A percentile compares a stretch with the other conserved stretches of the same genome.
phyloP scores from a whole-genome alignment of 1,140 invertebrate species.

The Helicoverpa zea region DNA sequence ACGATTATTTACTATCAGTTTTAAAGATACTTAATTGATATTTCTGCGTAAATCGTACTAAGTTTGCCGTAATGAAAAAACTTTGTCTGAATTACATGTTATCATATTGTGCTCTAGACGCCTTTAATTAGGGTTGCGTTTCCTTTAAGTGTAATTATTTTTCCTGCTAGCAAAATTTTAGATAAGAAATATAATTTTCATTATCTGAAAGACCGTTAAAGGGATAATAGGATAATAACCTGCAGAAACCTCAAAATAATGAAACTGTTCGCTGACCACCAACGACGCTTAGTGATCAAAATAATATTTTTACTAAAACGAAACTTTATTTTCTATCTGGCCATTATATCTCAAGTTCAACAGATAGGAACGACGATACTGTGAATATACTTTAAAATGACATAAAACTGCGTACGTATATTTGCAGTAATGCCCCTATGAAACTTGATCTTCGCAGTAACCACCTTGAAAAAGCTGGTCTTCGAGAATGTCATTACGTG shows the following conservation, averaged over 20 bases:
- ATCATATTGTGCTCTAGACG: too few relatives aligned
- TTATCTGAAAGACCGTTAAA: too few relatives aligned
- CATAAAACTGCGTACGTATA: conserved; percentile 26
- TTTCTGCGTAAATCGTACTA: conserved; percentile 9
- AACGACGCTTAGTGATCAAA: neutral
- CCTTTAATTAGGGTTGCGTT: too few relatives aligned
- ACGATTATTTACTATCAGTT: conserved; percentile 26
- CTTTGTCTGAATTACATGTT: too few relatives aligned
- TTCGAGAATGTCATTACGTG: conserved; percentile 6
- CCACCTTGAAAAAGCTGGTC: conserved; percentile 21
- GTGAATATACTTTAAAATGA: conserved; percentile 1
- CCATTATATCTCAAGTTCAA: conserved; percentile 2
- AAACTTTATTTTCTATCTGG: neutral
- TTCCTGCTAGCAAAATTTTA: too few relatives aligned
- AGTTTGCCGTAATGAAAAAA: neutral
- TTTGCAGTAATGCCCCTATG: conserved; percentile 33
- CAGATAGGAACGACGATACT: neutral
- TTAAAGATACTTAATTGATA: conserved; percentile 41
- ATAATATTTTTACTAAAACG: neutral
- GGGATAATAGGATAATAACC: too few relatives aligned
- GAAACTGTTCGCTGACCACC: neutral
- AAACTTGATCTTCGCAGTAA: conserved; percentile 24
- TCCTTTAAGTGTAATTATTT: too few relatives aligned
- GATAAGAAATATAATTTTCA: too few relatives aligned
- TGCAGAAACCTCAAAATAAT: neutral